Base-by-base conservation (phyloP, 2,888 invertebrate genomes). In the Sympetrum striolatum region DNA sequence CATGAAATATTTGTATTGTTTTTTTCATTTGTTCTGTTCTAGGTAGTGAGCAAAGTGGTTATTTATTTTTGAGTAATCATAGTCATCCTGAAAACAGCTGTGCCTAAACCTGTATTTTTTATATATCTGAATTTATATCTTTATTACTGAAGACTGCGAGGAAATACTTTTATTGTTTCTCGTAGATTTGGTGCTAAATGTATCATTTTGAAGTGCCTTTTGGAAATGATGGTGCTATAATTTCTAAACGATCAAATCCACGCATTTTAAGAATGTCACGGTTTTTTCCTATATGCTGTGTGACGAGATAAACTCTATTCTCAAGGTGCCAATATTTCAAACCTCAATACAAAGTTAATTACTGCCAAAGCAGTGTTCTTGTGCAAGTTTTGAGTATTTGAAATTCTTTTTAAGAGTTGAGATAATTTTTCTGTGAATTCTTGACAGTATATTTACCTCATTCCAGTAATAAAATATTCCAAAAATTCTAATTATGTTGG, bases 131-230 rank as follows among this genome's bases (percentile, higher is more conserved):
- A 60, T 86, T 60, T 86, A 86, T 86, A 18, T 64, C 58, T 48
- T 64, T 5, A 86, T 60, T 60, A 18, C 58, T 31, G 12, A 64
- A 86, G 60, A 58, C 37, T 60, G 60, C 60, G 35, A 37, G 60
- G 60, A 86, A 64, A 64, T 60, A 64, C 35, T n/a, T 64, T 31
- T 86, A 60, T 86, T 37, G 60, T 60, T 86, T 86, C 86, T 60
- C 22, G 58, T 35, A 37, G 60, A 48, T 37, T 60, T 86, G 86
- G 86, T 86, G 86, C 86, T 86, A 86, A n/a, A 48, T 58, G 37
- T 60, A 60, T 86, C 86, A 86, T 58, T 86, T 86, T 60, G 25
- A 86, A 86, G 86, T 86, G 86, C 86, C 86, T 86, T 64, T 60
- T 37, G 60, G 64, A 60, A 39, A 37, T 58, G 31, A 60, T 86